These are phyloP conservation scores for Archilochus colubris DNA, from an alignment of 2,113 vertebrate species.

Conservation along the genomic window DNA sequence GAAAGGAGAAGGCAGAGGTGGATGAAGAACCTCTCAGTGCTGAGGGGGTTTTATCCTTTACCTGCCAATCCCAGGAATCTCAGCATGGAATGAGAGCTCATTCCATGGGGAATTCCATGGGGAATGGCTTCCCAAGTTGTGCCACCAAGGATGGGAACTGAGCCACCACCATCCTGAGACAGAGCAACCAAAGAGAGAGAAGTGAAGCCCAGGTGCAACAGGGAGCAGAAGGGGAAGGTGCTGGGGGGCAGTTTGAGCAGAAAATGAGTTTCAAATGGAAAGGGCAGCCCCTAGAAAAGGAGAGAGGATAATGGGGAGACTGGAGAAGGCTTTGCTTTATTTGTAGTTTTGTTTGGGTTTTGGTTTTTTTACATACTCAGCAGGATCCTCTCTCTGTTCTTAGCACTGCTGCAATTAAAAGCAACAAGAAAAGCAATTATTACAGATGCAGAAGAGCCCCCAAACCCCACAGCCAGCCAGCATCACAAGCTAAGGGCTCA, in stretches of 20 bases:
- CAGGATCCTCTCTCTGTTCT: not conserved
- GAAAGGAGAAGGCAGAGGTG: not conserved
- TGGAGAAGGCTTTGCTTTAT: no score
- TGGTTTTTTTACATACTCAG: not conserved
- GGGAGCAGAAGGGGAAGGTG: not conserved
- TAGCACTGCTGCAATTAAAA: not conserved
- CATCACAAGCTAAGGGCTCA: fast-evolving
- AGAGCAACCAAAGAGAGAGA: not conserved
- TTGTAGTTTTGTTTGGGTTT: no score
- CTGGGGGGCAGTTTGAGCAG: not conserved
- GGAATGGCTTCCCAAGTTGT: not conserved
- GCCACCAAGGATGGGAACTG: not conserved
- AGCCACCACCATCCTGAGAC: not conserved
- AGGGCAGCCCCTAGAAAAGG: no score
- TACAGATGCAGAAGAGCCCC: not conserved
- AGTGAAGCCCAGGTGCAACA: not conserved
- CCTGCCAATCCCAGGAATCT: not conserved
- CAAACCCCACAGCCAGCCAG: not conserved
- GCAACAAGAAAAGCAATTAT: not conserved
- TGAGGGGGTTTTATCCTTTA: not conserved
- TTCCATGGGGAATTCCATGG: no score
- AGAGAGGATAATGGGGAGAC: fast-evolving
- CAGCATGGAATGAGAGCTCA: no score
- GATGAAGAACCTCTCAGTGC: not conserved
- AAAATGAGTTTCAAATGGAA: not conserved